phyloP scores from a whole-genome alignment of 1,140 invertebrate species.

The Daktulosphaira vitifoliae region DNA sequence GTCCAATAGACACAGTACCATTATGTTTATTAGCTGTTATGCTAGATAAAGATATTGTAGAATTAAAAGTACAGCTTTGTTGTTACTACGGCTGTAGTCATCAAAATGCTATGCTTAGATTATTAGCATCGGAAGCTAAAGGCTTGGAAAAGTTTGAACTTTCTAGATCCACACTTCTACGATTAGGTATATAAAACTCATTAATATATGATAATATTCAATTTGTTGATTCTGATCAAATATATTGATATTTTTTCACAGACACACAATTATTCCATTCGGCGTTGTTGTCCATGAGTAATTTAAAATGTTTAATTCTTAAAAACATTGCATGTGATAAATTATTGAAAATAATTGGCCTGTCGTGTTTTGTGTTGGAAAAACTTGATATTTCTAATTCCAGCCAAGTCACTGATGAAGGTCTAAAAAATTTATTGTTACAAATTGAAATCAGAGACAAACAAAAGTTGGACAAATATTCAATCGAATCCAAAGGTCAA shows the following conservation, averaged over 20 bases:
- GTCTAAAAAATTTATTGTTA: conserved; percentile 45
- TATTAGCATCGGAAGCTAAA: conserved; percentile 44
- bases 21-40: conserved; percentile 45
- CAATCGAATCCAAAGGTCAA: conserved; percentile 4
- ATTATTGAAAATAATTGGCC: conserved; percentile 45
- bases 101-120: conserved; percentile 45
- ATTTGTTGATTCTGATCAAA: too few relatives aligned
- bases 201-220: background rate
- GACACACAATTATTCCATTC: conserved; percentile 45
- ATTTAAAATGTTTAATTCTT: conserved; percentile 44
- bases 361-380: conserved; percentile 44
- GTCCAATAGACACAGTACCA: conserved; percentile 44
- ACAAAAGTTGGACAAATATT: too few relatives aligned
- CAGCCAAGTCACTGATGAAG: conserved; percentile 46
- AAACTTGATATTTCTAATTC: conserved; percentile 47
- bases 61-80: conserved; percentile 46
- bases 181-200: conserved; percentile 39
- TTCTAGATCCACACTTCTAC: conserved; percentile 44
- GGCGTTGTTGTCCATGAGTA: conserved; percentile 43
- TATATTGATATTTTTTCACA: conserved; percentile 16
- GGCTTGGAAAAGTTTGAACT: conserved; percentile 45
- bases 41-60: conserved; percentile 45
- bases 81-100: conserved; percentile 50
- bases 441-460: conserved; percentile 45
- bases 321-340: conserved; percentile 47